These are phyloP conservation scores for Etheostoma cragini DNA, from an alignment of 2,113 vertebrate genomes.

Conservation along the genomic window DNA sequence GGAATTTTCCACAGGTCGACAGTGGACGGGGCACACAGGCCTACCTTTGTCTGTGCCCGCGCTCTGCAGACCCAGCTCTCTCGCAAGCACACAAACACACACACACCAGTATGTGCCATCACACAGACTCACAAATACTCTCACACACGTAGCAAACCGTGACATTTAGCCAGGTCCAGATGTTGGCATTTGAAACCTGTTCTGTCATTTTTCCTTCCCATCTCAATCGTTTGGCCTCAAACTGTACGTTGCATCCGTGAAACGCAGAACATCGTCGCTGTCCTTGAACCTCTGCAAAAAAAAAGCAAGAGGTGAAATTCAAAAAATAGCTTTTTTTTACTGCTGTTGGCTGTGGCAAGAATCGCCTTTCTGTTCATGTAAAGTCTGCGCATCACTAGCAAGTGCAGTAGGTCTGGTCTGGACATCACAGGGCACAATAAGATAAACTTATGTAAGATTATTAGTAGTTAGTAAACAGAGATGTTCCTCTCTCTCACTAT, in stretches of 20 bases:
- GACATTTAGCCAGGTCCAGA: conserved; percentile 54
- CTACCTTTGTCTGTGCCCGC: conserved; percentile 77
- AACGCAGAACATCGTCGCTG: conserved; percentile 29
- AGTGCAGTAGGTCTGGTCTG: conserved; percentile 41
- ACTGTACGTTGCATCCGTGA: conserved; percentile 37
- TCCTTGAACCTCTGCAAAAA: conserved; percentile 30
- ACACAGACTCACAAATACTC: conserved; percentile 23
- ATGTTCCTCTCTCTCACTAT: neutral
- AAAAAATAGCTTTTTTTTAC: conserved; percentile 15
- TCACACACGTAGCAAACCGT: conserved; percentile 28
- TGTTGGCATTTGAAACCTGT: conserved; percentile 61
- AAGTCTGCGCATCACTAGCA: conserved; percentile 33
- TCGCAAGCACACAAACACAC: conserved; percentile 44
- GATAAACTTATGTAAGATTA: conserved; percentile 10
- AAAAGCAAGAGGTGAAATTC: conserved; percentile 10
- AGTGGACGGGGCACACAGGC: conserved; percentile 73
- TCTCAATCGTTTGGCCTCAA: conserved; percentile 33
- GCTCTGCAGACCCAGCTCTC: conserved; percentile 46
- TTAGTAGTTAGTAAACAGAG: conserved; percentile 16
- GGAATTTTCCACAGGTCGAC: conserved; percentile 82
- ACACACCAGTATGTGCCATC: conserved; percentile 47
- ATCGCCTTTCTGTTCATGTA: neutral
- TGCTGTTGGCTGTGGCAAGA: conserved; percentile 30
- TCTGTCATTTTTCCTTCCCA: conserved; percentile 42
- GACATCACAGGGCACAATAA: neutral